Percentiles rank a stretch among this genome's conserved stretches.
These are phyloP conservation scores for Cataglyphis rosenhaueri DNA, from an alignment of 2,888 invertebrate genomes.

Conservation along the genomic window DNA sequence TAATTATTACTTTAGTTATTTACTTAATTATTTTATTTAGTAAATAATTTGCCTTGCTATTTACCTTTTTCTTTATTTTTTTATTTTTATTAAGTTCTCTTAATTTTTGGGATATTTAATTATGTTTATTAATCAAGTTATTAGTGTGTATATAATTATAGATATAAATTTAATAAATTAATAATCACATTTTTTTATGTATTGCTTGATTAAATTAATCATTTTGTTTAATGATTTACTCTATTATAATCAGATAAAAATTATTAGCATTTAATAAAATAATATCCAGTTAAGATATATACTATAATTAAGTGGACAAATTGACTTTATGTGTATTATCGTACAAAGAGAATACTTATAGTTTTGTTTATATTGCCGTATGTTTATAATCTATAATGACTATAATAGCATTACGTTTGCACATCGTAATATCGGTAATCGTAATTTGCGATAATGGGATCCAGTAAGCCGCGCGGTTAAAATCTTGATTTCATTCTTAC, in stretches of 20 bases:
- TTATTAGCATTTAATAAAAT: not conserved
- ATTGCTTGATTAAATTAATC: not conserved
- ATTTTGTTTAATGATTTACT: not conserved
- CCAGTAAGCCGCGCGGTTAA: not conserved
- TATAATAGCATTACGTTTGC: not conserved
- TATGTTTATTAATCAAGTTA: not conserved
- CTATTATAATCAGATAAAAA: not conserved
- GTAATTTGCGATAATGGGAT: conserved; percentile 27
- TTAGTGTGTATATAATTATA: not conserved
- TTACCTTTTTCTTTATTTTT: not conserved
- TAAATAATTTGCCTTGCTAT: not conserved
- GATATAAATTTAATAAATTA: conserved; percentile 7
- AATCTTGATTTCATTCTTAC: conserved; percentile 87
- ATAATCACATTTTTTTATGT: not conserved
- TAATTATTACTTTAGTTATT: too few relatives aligned
- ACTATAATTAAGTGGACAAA: conserved; percentile 13
- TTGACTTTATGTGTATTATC: not conserved
- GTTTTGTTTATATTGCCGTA: not conserved
- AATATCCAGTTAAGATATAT: not conserved
- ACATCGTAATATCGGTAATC: conserved; percentile 11
- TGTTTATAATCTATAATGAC: not conserved
- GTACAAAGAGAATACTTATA: not conserved
- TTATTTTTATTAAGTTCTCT: not conserved
- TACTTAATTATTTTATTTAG: not conserved
- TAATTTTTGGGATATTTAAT: not conserved